Evolutionary conservation across 1,140 invertebrate genomes (phyloP).

Genomic region (Rhynchophorus ferrugineus): DNA sequence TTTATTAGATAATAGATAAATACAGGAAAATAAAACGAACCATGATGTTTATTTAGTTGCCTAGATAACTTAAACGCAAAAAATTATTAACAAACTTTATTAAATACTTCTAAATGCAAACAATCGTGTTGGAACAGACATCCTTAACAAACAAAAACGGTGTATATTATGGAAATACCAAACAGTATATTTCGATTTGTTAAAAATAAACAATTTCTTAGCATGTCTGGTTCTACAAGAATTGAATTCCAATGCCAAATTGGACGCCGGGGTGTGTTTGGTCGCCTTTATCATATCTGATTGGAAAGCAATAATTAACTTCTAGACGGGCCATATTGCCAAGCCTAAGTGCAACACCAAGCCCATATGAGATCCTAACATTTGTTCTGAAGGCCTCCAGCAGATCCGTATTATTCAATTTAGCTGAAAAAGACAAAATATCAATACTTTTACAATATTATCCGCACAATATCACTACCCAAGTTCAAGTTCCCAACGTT

Average conservation of each 20-base stretch:
- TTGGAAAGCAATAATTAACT: slow-evolving; percentile 75
- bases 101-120: too few relatives aligned
- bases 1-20: too few relatives aligned
- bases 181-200: too few relatives aligned
- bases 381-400: slow-evolving; percentile 41
- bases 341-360: slow-evolving; percentile 69
- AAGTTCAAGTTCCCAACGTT: slow-evolving; percentile 53
- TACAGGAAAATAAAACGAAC: too few relatives aligned
- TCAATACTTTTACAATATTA: background rate
- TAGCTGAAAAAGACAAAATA: slow-evolving; percentile 8
- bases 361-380: slow-evolving; percentile 56
- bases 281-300: slow-evolving; percentile 49
- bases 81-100: too few relatives aligned
- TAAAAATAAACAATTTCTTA: too few relatives aligned
- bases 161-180: too few relatives aligned
- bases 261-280: slow-evolving; percentile 54
- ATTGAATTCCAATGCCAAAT: slow-evolving; percentile 63
- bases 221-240: slow-evolving; percentile 41
- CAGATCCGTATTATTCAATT: slow-evolving; percentile 25
- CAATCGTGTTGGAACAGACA: too few relatives aligned
- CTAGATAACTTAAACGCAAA: too few relatives aligned
- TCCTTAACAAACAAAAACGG: too few relatives aligned
- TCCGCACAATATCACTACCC: slow-evolving; percentile 12
- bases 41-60: too few relatives aligned
- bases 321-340: slow-evolving; percentile 73